These are phyloP conservation scores for Tridacna gigas DNA, from an alignment of 2,888 invertebrate genomes.

Conservation along the genomic window DNA sequence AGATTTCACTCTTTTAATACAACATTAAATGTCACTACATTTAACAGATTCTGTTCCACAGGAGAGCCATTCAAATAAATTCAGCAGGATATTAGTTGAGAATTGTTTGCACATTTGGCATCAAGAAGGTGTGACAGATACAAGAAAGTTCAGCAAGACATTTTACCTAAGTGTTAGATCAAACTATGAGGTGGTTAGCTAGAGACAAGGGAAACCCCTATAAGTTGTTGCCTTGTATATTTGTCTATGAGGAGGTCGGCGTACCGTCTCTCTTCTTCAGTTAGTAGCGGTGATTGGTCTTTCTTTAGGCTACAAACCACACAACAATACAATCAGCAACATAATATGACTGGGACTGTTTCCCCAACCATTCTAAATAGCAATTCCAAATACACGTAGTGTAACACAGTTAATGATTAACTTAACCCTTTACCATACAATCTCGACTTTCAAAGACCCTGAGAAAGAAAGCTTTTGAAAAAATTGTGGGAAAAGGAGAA, in stretches of 20 bases:
- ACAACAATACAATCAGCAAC: conserved; percentile 15
- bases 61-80: not conserved
- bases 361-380: too few relatives aligned
- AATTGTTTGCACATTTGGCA: not conserved
- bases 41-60: not conserved
- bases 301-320: conserved; percentile 24
- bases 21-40: too few relatives aligned
- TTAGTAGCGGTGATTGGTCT: conserved; percentile 56
- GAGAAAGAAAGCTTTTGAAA: not conserved
- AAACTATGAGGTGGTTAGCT: conserved; percentile 57
- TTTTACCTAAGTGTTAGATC: conserved; percentile 54
- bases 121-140: not conserved
- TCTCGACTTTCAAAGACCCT: not conserved
- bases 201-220: conserved; percentile 58
- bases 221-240: conserved; percentile 75
- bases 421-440: not conserved
- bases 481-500: too few relatives aligned
- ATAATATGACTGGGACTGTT: not conserved
- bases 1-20: too few relatives aligned
- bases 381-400: not conserved
- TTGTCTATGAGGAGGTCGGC: conserved; percentile 79
- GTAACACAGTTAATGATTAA: not conserved
- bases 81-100: not conserved
- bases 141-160: conserved; percentile 26
- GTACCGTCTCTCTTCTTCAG: conserved; percentile 78